These are phyloP conservation scores for Mesoclemmys tuberculata DNA, from an alignment of 2,113 vertebrate species.

Conservation along the genomic window DNA sequence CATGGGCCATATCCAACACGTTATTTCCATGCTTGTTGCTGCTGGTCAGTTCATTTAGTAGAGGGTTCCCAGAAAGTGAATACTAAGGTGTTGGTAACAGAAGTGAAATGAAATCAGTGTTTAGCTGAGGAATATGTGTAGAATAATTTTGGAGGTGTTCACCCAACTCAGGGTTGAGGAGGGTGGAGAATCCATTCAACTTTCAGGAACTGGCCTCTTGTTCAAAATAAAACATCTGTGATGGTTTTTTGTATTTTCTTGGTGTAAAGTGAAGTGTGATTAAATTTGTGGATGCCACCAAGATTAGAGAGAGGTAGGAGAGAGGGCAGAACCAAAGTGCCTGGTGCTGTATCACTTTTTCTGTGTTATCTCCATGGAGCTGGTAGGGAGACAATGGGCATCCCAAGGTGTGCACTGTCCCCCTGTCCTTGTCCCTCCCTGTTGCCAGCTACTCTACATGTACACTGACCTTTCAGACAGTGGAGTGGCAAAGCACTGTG, in stretches of 20 bases:
- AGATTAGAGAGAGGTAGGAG: background rate
- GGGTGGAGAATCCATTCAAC: background rate
- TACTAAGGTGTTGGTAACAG: background rate
- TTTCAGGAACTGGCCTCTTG: background rate
- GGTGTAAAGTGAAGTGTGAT: background rate
- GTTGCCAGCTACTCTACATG: background rate
- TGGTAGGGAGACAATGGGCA: background rate
- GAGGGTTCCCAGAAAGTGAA: background rate
- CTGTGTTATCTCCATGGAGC: background rate
- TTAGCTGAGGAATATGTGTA: background rate
- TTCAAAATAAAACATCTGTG: background rate
- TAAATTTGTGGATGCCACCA: background rate
- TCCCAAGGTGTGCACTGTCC: background rate
- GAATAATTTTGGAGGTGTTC: background rate
- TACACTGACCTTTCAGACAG: background rate
- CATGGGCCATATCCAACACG: background rate
- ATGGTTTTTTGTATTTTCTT: background rate
- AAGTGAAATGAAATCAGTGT: background rate
- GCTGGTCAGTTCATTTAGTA: background rate
- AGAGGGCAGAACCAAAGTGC: background rate
- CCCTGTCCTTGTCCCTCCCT: background rate
- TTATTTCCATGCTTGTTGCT: background rate
- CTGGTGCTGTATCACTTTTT: background rate
- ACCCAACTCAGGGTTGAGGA: background rate
- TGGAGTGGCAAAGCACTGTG: background rate